Evolutionary conservation across 2,113 vertebrate genomes (phyloP).

Genomic region (Melanerpes aurifrons): DNA sequence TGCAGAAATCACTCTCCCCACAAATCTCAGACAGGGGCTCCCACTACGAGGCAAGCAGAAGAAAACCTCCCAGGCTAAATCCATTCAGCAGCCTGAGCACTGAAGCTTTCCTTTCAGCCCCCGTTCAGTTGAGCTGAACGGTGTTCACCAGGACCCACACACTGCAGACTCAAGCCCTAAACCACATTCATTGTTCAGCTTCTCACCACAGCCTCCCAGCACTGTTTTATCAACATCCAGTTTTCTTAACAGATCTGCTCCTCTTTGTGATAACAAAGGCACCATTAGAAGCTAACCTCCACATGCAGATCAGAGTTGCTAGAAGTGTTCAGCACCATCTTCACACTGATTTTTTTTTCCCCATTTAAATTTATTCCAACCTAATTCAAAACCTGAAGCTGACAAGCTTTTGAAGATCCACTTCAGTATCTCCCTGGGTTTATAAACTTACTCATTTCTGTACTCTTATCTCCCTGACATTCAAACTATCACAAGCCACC

Average conservation of each 20-base stretch:
- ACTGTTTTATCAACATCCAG: background rate
- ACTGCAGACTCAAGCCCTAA: background rate
- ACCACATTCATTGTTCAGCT: background rate
- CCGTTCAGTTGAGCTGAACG: background rate
- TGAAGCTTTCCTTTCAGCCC: background rate
- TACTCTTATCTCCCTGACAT: background rate
- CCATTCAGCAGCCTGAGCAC: background rate
- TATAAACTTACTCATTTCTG: background rate
- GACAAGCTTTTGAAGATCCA: background rate
- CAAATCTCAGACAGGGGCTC: background rate
- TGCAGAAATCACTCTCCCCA: background rate
- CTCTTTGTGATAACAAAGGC: background rate
- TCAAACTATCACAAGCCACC: background rate
- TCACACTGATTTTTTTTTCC: background rate
- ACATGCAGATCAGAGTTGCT: background rate
- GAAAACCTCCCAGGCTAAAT: background rate
- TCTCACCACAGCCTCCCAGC: background rate
- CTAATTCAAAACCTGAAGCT: background rate
- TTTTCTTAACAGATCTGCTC: background rate
- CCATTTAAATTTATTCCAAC: background rate
- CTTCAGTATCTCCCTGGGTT: background rate
- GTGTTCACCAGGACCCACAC: fast-evolving
- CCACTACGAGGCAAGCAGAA: background rate
- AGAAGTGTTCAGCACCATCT: background rate
- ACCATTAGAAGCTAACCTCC: background rate